Conservation (phyloP, 1,140 invertebrate genomes). For the Nautilus pompilius region DNA sequence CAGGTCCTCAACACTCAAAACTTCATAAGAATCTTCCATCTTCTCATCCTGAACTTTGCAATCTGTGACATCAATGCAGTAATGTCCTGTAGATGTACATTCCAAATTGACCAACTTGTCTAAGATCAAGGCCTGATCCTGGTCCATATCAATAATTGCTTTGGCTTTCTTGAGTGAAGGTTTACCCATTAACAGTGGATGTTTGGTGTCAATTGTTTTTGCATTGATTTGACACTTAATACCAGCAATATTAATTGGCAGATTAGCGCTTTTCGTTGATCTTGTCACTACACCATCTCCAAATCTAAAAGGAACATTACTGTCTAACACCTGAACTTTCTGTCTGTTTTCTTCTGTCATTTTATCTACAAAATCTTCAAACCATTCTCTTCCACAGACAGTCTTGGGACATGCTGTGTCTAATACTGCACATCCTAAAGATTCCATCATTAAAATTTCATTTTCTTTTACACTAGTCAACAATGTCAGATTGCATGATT, state of each 20-base stretch:
- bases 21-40: neutral
- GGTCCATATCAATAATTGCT: constrained; percentile 12
- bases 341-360: too few relatives aligned
- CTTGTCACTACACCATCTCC: constrained; percentile 14
- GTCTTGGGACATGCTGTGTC: constrained; percentile 7
- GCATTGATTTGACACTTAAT: constrained; percentile 16
- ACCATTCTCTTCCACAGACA: constrained; percentile 10
- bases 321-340: neutral
- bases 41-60: too few relatives aligned
- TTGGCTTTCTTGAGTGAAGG: constrained; percentile 12
- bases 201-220: constrained; percentile 15
- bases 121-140: constrained; percentile 17
- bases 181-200: constrained; percentile 20
- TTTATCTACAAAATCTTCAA: constrained; percentile 5
- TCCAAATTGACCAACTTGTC: constrained; percentile 14
- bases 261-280: constrained; percentile 13
- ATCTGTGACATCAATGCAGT: constrained; percentile 15
- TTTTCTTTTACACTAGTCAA: neutral
- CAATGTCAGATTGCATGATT: neutral
- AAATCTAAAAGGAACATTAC: constrained; percentile 17
- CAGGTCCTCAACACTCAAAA: neutral
- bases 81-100: constrained; percentile 21
- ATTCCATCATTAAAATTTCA: neutral
- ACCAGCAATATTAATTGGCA: constrained; percentile 16
- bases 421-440: neutral